Conservation (phyloP, 1,140 invertebrate genomes). For the Dendrolimus kikuchii region DNA sequence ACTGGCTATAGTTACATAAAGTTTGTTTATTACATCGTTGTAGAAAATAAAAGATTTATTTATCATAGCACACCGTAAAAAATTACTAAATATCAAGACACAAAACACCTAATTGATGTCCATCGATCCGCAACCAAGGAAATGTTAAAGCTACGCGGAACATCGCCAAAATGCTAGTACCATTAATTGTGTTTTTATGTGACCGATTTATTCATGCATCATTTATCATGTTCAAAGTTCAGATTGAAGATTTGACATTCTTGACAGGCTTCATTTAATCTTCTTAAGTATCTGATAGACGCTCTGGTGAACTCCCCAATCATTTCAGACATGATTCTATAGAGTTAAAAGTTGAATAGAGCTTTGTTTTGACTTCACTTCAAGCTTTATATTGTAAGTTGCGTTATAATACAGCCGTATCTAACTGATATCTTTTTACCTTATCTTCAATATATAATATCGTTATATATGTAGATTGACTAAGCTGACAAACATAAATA, state of each 20-base stretch:
- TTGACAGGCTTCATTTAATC: conserved; percentile 33
- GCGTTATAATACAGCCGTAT: no score
- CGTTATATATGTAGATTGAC: no score
- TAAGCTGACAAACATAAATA: neutral
- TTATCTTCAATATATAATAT: no score
- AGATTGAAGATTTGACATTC: conserved; percentile 33
- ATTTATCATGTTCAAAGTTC: conserved; percentile 30
- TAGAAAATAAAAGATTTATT: neutral
- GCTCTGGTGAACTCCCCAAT: conserved; percentile 19
- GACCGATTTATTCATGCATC: conserved; percentile 29
- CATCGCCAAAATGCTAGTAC: conserved; percentile 14
- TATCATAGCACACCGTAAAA: neutral
- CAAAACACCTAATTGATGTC: no score
- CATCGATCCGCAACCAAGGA: neutral
- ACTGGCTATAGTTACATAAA: no score
- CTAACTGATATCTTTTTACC: no score
- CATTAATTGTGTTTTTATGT: conserved; percentile 25
- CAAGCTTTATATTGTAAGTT: no score
- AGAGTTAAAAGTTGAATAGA: no score
- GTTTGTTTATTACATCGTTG: no score
- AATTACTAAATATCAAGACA: no score
- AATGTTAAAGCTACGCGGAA: neutral
- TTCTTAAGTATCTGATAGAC: conserved; percentile 30
- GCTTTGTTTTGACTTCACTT: no score
- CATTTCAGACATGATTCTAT: conserved; percentile 15